Evolutionary conservation across 1,140 invertebrate genomes (phyloP).

Genomic region (Doryteuthis pealeii): DNA sequence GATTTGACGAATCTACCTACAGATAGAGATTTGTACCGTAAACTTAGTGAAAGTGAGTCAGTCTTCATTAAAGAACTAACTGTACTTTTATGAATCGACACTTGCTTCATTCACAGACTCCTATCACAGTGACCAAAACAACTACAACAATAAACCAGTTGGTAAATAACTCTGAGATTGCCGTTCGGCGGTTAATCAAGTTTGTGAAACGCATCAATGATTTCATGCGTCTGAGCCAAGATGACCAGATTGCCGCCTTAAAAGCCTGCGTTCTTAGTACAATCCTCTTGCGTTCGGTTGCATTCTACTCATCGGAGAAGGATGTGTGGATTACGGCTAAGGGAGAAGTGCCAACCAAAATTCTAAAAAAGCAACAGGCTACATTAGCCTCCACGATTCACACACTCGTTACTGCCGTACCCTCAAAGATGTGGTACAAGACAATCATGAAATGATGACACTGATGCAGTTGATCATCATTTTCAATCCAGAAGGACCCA

Average conservation of each 20-base stretch:
- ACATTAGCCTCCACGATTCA: conserved; percentile 49
- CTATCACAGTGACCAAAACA: conserved; percentile 18
- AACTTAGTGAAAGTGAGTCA: neutral
- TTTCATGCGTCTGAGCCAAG: conserved; percentile 40
- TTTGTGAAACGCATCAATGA: conserved; percentile 51
- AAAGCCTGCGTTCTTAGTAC: conserved; percentile 48
- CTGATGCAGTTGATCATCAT: conserved; percentile 86
- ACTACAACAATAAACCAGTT: conserved; percentile 43
- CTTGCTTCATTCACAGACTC: conserved; percentile 3
- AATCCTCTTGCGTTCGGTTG: conserved; percentile 43
- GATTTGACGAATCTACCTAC: neutral
- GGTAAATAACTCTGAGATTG: conserved; percentile 49
- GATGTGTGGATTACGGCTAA: conserved; percentile 48
- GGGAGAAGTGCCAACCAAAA: conserved; percentile 50
- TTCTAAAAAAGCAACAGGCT: conserved; percentile 52
- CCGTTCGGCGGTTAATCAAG: conserved; percentile 45
- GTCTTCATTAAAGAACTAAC: conserved; percentile 6
- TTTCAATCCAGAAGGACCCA: conserved; percentile 79
- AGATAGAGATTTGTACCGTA: conserved; percentile 10
- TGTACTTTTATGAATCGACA: conserved; percentile 7
- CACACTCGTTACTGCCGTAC: conserved; percentile 52
- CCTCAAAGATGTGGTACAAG: conserved; percentile 47
- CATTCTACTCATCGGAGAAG: conserved; percentile 43
- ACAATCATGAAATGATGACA: conserved; percentile 70
- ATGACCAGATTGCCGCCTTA: conserved; percentile 46